A percentile compares a stretch with the other conserved stretches of the same genome.
Conservation (phyloP, 2,888 invertebrate species). For the Penaeus monodon region DNA sequence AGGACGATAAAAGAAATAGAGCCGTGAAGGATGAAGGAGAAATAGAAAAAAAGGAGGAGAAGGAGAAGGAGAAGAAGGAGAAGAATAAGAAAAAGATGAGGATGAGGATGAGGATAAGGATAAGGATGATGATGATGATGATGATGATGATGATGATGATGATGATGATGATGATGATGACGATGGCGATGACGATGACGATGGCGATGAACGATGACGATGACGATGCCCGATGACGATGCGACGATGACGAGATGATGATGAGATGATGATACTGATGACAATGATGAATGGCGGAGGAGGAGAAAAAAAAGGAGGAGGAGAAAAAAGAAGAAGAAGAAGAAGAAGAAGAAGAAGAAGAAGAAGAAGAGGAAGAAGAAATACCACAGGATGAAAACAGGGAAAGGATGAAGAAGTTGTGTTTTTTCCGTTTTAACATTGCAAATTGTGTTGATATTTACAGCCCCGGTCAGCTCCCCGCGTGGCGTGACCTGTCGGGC, state of each 20-base stretch:
- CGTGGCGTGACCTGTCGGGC: too few relatives aligned
- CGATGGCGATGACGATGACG: background rate
- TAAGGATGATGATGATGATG: background rate
- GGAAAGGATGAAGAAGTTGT: constrained; percentile 1
- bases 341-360: background rate
- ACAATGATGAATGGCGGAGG: background rate
- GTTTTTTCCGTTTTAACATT: too few relatives aligned
- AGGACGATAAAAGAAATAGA: background rate
- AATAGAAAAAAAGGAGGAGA: background rate
- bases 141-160: background rate
- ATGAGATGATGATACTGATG: background rate
- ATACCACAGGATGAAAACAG: constrained; percentile 21
- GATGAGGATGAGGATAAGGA: background rate
- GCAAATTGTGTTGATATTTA: too few relatives aligned
- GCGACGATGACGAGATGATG: too few relatives aligned
- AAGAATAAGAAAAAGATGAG: background rate
- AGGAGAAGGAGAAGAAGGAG: constrained; percentile 4
- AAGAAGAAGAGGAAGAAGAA: constrained; percentile 11
- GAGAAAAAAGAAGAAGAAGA: background rate
- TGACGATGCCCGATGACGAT: too few relatives aligned
- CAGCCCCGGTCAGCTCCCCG: too few relatives aligned
- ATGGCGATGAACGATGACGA: background rate
- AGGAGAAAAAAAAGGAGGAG: background rate
- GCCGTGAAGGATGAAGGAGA: background rate
- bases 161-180: background rate